Evolutionary conservation across 2,113 vertebrate species (phyloP), one percentile per base, ranked within the genome.

Genomic region (Psophia crepitans): DNA sequence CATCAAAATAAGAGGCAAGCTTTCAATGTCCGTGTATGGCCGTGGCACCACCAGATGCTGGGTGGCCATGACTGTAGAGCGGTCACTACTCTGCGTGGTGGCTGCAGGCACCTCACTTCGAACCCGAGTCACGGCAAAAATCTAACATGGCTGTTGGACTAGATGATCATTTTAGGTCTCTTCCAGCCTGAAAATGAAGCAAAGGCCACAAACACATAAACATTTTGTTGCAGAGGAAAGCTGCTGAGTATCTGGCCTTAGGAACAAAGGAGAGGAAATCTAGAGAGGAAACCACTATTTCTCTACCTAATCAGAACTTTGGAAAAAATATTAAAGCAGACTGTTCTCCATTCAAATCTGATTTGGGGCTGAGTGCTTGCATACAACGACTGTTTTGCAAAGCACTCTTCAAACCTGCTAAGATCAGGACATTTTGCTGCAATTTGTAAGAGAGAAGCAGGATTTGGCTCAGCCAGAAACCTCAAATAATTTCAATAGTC

Each of bases 1-100:
- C 27, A 61, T 22, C 20, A 92, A 80, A 81, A 70, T 30, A 90
- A 95, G 33, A 70, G 30, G 32, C 28, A 87, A 86, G 71, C 8
- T 78, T 64, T 69, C 35, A 37, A 48, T 14, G 28, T 5, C 68
- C 19, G 1, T 56, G 10, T 1, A 1, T 1, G 3, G 32, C 0
- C 0, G 12, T 30, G 37, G 18, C 74, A 87, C 19, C 1, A 8
- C 19, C 1, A 8, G 73, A 22, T 1, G 1, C 35, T 1, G 1
- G 23, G 26, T 3, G 6, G 30, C 49, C 0, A 1, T 22, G 44
- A 9, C 0, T 28, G 48, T 4, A 23, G 70, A 32, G 48, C 4
- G 70, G 48, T 21, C n/a, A 56, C 61, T n/a, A 24, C 13, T 54
- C 46, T 48, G 26, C 0, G 0, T 6, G 32, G 35, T 7, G 26